Evolutionary conservation across 2,113 vertebrate species (phyloP).

Genomic region (Bubo bubo): DNA sequence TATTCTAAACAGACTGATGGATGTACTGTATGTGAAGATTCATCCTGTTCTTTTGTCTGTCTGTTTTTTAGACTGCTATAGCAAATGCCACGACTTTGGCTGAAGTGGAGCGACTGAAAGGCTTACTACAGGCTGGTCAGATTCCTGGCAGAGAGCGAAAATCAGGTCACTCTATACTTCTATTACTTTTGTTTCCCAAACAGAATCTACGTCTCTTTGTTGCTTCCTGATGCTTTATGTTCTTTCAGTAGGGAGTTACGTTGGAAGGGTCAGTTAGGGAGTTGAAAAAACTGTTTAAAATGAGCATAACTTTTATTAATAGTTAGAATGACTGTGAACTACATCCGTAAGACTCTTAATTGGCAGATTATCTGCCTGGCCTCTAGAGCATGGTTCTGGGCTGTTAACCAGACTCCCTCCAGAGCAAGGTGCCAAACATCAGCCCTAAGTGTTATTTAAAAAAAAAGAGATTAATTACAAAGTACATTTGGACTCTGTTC

Average conservation of each 20-base stretch:
- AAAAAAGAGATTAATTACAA: background rate
- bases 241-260: rapidly evolving
- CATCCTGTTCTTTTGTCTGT: background rate
- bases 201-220: too few relatives aligned
- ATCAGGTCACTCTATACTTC: conserved; percentile 73
- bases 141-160: conserved; percentile 89
- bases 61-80: conserved; percentile 83
- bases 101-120: conserved; percentile 92
- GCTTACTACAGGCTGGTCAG: conserved; percentile 92
- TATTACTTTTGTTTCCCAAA: background rate
- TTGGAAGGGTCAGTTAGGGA: background rate
- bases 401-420: background rate
- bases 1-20: background rate
- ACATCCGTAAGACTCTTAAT: rapidly evolving
- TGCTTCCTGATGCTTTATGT: rapidly evolving
- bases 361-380: rapidly evolving
- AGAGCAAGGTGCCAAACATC: background rate
- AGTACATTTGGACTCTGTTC: rapidly evolving
- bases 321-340: rapidly evolving
- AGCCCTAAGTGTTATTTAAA: background rate
- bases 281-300: background rate
- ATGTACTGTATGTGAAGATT: background rate
- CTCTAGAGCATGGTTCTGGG: rapidly evolving
- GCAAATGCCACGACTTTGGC: conserved; percentile 91
- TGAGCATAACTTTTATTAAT: background rate